Evolutionary conservation across 1,140 invertebrate species (phyloP), one percentile per base, ranked within the genome.

Genomic region (Gonioctena quinquepunctata): DNA sequence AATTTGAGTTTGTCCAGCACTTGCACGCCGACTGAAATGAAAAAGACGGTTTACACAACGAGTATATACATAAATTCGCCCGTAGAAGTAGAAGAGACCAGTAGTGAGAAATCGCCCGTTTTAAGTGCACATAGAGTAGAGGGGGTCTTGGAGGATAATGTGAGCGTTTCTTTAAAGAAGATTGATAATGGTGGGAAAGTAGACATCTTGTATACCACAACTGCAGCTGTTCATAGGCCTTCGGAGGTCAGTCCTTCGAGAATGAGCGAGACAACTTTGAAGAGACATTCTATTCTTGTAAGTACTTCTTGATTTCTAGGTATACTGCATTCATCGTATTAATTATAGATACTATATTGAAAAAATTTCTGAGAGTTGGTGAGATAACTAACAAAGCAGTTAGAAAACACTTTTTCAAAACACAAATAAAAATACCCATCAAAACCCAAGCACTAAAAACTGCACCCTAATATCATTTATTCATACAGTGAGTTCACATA

Each of bases 11-110:
- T 65, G 11, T 18, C 42, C 25, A 22, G 42, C 50, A 8, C 62
- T 59, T 21, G 67, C 60, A 62, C 68, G 61, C 25, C 25, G 23
- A 25, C 27, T 0, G 59, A 61, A 28, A 11, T 26, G 11, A 33
- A 28, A 16, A 27, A 33, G 25, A 26, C 69, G 7, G 0, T 81
- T 11, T 82, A 80, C 65, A 82, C 80, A 11, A 81, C 81, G n/a
- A 80, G 80, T 61, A 80, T 82, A 50, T 81, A 81, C 72, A 81
- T 82, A 27, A 81, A 81, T 70, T 77, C 80, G 0, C 66, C 73
- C n/a, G 76, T 76, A 11, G 74, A 79, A 28, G 71, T 71, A 6
- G 70, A 71, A 19, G 63, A 33, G 25, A 74, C 66, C 4, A 70
- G 54, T 7, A 61, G 52, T n/a, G 59, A 75, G 25, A 64, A 64